Base-by-base conservation (phyloP, 2,888 invertebrate genomes). In the Athalia cordata region DNA sequence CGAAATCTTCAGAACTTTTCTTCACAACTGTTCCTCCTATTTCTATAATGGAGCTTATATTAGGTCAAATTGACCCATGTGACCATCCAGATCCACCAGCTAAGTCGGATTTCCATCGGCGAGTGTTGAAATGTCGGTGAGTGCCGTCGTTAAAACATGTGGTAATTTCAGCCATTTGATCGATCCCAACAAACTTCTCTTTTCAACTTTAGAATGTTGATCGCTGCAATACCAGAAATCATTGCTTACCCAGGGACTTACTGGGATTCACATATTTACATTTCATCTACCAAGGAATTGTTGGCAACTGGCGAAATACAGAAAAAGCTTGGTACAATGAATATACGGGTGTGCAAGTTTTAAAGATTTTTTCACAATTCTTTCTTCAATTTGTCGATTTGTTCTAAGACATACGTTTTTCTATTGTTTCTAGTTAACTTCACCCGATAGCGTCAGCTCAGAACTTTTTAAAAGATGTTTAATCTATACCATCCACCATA, bases 81-180 rank as follows among this genome's bases (percentile, higher is more conserved):
- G 29, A 29, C 29, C 2, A 2, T 29, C 29, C 29, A 57, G 83
- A 87, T 80, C 82, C 86, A 2, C 84, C 86, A 5, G 82, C 84
- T 4, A 87, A 87, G 80, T 86, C 87, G 6, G 79, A 82, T 77
- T 88, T 84, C 80, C 87, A 88, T 75, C 85, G 84, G 82, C 86
- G 87, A 82, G 84, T 85, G 66, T 81, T 89, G 72, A 87, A 85
- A 76, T 89, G 89, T 84, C 87, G 89, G 89, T 87, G 81, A 81
- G 9, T 76, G 57, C 8, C 29, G 29, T 29, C 29, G 29, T 29
- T 29, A 2, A 29, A 29, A 29, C 29, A 29, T 78, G 80, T 81
- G 77, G 67, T 80, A 81, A 76, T 81, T 78, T 82, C 9, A 79
- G 82, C 29, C 65, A 52, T 80, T 50, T 72, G 4, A 65, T 72